Percentiles rank a stretch among this genome's conserved stretches.
Evolutionary conservation across 2,113 vertebrate species (phyloP).

Genomic region (Cephalopterus ornatus): DNA sequence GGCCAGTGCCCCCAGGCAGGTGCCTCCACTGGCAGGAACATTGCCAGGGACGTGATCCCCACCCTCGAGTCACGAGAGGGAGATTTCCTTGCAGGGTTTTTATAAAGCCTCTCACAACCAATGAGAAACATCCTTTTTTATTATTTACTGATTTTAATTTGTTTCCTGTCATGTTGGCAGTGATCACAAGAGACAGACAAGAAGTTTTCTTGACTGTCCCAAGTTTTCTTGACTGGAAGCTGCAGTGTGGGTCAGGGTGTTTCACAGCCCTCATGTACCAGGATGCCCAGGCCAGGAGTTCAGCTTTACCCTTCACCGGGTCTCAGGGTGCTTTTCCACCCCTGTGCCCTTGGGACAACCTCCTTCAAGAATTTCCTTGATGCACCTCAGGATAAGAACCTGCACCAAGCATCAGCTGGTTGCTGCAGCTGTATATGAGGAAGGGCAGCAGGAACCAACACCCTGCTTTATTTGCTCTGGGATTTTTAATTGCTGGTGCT

Average conservation of each 20-base stretch:
- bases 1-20: not conserved
- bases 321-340: not conserved
- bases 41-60: not conserved
- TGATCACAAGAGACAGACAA: not conserved
- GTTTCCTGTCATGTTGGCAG: not conserved
- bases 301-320: not conserved
- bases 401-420: not conserved
- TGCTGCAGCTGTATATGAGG: not conserved
- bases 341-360: not conserved
- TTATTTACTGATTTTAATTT: not conserved
- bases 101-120: not conserved
- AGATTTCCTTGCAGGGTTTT: not conserved
- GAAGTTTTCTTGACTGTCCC: not conserved
- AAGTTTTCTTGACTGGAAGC: no score
- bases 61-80: fast-evolving
- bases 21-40: not conserved
- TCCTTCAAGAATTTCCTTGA: conserved; percentile 27
- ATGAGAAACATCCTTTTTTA: not conserved
- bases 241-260: fast-evolving
- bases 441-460: not conserved
- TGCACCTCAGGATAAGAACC: not conserved
- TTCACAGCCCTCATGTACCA: not conserved
- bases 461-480: conserved; percentile 40
- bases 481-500: not conserved
- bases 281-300: not conserved